Evolutionary conservation across 2,888 invertebrate species (phyloP).

Genomic region (Isoperla grammatica): DNA sequence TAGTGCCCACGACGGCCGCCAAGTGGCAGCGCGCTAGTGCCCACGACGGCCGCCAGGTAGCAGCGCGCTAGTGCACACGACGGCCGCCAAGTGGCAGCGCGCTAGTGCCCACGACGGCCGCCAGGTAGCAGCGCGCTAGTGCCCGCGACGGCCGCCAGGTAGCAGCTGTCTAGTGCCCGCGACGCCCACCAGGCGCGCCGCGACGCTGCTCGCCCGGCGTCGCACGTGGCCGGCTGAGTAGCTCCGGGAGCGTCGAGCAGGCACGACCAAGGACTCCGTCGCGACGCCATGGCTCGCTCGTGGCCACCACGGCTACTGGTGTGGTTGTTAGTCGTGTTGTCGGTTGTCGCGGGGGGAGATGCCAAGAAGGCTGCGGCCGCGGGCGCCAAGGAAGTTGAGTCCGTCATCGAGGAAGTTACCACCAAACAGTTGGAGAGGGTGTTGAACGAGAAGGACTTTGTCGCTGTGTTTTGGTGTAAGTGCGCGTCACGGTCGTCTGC

Average conservation of each 20-base stretch:
- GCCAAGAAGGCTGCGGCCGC: slow-evolving; percentile 46
- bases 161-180: not conserved
- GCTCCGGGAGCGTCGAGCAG: not conserved
- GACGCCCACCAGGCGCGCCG: not conserved
- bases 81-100: not conserved
- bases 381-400: slow-evolving; percentile 48
- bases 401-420: slow-evolving; percentile 90
- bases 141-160: slow-evolving; percentile 6
- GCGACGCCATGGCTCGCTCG: slow-evolving; percentile 20
- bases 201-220: not conserved
- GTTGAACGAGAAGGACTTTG: slow-evolving; percentile 86
- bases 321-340: slow-evolving; percentile 13
- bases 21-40: no score
- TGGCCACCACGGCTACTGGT: slow-evolving; percentile 26
- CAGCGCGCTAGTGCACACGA: no score
- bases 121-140: not conserved
- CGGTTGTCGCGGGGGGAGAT: slow-evolving; percentile 33
- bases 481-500: no score
- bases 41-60: no score
- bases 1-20: no score
- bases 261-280: slow-evolving; percentile 1
- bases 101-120: not conserved
- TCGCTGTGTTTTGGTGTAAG: slow-evolving; percentile 97
- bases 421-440: slow-evolving; percentile 87
- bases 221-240: not conserved